Base-by-base conservation (phyloP, 2,888 invertebrate species). In the Drosophila kuntzei region DNA sequence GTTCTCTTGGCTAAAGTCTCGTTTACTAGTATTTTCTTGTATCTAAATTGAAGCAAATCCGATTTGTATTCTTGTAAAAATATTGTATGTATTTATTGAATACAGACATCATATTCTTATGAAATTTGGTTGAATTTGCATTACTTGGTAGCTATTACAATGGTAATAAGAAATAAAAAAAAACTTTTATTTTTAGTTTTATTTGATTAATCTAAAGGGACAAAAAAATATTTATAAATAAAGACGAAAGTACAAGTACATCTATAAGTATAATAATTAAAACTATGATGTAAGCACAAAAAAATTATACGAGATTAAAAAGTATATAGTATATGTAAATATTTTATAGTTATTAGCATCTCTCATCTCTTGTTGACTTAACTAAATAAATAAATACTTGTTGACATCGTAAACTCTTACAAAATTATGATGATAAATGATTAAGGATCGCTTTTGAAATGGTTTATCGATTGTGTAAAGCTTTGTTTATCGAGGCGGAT, bases 41-140 rank as follows among this genome's bases (percentile, higher is more conserved):
- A n/a, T 44, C 29, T 1, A 20, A 51, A 51, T 36, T 22, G 4
- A 49, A 49, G 12, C 7, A 29, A 14, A 34, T 18, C 1, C 8
- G 36, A 39, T n/a, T 22, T 43, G 29, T 54, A 51, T 65, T 73
- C 62, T 78, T 82, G 75, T 55, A 81, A 82, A 82, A 87, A 82
- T 87, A 82, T 73, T 41, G 53, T 66, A 62, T 79, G 60, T 63
- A 58, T 87, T 87, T 83, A 64, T 71, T 76, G 14, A 25, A 67
- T 75, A 63, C 46, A 73, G 78, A 44, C 66, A 57, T 49, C 61
- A 46, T 64, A 54, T 55, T 50, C 66, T 55, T 77, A 60, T 47
- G 59, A 14, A 60, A 64, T 78, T 77, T 75, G 74, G 75, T 66
- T 62, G 73, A 22, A 75, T 77, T 75, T 77, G 51, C 51, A 49